Percentiles rank a stretch among this genome's conserved stretches.
Conservation (phyloP, 2,113 vertebrate genomes). For the Sphyrna mokarran region DNA sequence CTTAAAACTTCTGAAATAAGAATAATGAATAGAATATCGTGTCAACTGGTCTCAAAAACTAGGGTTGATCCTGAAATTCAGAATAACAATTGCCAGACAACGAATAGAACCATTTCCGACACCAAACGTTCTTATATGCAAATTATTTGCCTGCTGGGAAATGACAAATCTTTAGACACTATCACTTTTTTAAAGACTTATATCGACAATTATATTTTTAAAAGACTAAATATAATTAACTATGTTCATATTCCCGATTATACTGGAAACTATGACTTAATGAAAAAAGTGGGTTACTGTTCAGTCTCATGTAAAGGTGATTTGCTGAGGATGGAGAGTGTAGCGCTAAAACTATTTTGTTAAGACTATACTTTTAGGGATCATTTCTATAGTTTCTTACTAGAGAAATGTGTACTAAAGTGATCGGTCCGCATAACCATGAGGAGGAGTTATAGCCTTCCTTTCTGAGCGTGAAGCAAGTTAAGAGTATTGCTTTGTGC, state of each 20-base stretch:
- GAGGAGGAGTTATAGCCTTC: neutral
- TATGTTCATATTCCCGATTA: too few relatives aligned
- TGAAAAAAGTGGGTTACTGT: neutral
- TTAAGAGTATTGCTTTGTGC: neutral
- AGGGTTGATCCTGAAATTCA: neutral
- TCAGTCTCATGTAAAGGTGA: neutral
- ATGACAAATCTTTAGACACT: neutral
- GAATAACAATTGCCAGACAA: neutral
- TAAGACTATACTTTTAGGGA: slow-evolving; percentile 1
- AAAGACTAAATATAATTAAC: neutral
- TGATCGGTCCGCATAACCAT: neutral
- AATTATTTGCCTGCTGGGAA: neutral
- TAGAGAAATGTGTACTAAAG: neutral
- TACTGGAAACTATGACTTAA: too few relatives aligned
- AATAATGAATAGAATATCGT: neutral
- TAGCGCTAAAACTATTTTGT: fast-evolving
- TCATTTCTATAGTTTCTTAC: neutral
- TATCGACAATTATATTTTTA: neutral
- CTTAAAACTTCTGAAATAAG: neutral
- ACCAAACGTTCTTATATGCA: neutral
- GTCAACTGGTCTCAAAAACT: neutral
- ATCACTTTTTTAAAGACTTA: neutral
- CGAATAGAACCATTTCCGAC: too few relatives aligned
- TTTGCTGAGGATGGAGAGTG: neutral
- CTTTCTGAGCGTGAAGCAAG: neutral